Evolutionary conservation across 2,888 invertebrate species (phyloP).

Genomic region (Polylopha cassiicola): DNA sequence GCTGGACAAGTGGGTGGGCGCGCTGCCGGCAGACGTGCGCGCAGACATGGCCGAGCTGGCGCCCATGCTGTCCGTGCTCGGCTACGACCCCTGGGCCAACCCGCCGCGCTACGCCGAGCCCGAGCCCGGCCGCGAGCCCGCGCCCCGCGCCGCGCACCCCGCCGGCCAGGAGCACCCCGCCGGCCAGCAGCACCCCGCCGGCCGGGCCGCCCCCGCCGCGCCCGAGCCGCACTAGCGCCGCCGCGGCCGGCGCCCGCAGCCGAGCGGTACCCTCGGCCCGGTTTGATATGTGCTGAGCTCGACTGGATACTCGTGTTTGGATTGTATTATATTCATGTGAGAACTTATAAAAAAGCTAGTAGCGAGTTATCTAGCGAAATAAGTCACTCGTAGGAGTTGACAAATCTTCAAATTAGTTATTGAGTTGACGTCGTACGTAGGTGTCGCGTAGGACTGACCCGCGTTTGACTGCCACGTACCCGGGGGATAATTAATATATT

Average conservation of each 20-base stretch:
- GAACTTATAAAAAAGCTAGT: too few relatives aligned
- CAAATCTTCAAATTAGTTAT: too few relatives aligned
- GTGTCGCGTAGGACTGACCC: too few relatives aligned
- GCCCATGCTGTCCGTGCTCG: constrained; percentile 93
- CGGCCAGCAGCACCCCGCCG: constrained; percentile 24
- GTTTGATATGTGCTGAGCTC: too few relatives aligned
- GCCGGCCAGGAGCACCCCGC: constrained; percentile 36
- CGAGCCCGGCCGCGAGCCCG: constrained; percentile 50
- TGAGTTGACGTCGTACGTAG: too few relatives aligned
- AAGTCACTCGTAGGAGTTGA: too few relatives aligned
- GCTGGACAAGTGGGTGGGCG: constrained; percentile 93
- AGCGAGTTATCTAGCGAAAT: too few relatives aligned
- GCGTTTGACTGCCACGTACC: too few relatives aligned
- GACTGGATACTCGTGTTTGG: too few relatives aligned
- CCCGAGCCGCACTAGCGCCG: constrained; percentile 7
- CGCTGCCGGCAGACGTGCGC: constrained; percentile 93
- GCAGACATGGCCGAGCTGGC: constrained; percentile 95
- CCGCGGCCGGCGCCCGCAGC: constrained; percentile 8
- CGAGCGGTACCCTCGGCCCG: constrained; percentile 2
- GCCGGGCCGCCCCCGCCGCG: constrained; percentile 16
- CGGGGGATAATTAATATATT: too few relatives aligned
- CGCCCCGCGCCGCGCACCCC: constrained; percentile 79
- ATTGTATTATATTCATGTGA: too few relatives aligned
- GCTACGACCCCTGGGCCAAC: constrained; percentile 97
- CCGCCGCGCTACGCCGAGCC: constrained; percentile 94